Evolutionary conservation across 2,113 vertebrate species (phyloP).

Genomic region (Heterocephalus glaber): DNA sequence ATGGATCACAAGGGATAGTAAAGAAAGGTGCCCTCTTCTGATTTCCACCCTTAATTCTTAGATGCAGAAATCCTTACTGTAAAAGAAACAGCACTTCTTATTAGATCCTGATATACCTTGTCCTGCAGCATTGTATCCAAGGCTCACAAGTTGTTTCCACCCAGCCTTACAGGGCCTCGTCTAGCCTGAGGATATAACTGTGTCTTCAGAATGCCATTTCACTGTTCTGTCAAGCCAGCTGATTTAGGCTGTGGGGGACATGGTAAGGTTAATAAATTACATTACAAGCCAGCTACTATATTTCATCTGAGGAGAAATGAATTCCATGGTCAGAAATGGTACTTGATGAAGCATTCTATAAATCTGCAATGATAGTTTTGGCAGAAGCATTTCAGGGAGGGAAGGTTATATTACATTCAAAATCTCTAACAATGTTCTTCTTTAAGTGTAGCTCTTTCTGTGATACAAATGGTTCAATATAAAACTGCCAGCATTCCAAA

Average conservation of each 20-base stretch:
- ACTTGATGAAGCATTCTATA: neutral
- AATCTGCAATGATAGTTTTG: neutral
- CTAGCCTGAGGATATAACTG: neutral
- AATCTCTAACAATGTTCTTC: neutral
- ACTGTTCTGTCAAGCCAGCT: neutral
- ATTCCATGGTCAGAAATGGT: neutral
- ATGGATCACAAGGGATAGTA: neutral
- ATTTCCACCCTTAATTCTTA: neutral
- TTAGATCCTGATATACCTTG: neutral
- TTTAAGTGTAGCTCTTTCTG: neutral
- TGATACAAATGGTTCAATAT: neutral
- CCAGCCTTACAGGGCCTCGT: neutral
- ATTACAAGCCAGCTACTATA: neutral
- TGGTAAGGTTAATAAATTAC: neutral
- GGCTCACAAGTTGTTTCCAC: neutral
- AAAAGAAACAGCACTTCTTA: neutral
- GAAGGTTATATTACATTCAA: neutral
- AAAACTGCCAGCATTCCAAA: neutral
- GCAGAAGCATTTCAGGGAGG: neutral
- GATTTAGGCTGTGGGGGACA: neutral
- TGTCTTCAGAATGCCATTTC: neutral
- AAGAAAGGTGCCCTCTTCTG: neutral
- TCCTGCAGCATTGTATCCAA: neutral
- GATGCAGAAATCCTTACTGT: neutral
- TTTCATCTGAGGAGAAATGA: neutral